phyloP scores from a whole-genome alignment of 1,140 invertebrate genomes.

The Hermetia illucens region DNA sequence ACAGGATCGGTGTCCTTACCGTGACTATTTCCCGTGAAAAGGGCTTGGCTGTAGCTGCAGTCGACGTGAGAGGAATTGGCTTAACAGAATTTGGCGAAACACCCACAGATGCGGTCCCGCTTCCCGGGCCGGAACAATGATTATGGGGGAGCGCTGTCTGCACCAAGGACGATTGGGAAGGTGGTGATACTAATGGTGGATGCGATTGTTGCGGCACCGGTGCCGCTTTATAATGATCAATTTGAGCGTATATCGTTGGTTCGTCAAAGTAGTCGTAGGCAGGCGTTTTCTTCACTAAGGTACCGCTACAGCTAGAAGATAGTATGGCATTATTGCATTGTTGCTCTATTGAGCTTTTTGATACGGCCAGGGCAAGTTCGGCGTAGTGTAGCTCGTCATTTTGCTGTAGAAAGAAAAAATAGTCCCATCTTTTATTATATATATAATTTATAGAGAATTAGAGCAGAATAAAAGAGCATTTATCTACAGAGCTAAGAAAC shows the following conservation, averaged over 20 bases:
- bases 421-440: too few relatives aligned
- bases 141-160: constrained; percentile 19
- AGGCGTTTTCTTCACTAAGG: constrained; percentile 21
- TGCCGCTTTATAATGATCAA: constrained; percentile 41
- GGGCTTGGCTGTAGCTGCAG: constrained; percentile 22
- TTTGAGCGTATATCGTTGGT: constrained; percentile 53
- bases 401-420: too few relatives aligned
- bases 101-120: constrained; percentile 5
- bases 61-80: constrained; percentile 11
- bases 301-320: not conserved
- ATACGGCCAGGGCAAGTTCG: constrained; percentile 40
- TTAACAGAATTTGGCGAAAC: constrained; percentile 6
- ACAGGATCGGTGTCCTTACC: constrained; percentile 63
- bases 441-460: too few relatives aligned
- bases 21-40: constrained; percentile 62
- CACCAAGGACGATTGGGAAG: constrained; percentile 15
- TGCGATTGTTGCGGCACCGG: constrained; percentile 12
- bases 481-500: too few relatives aligned
- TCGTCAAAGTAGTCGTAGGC: constrained; percentile 32
- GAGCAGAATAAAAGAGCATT: too few relatives aligned
- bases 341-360: constrained; percentile 10
- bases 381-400: constrained; percentile 56
- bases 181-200: constrained; percentile 27
- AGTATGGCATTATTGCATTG: constrained; percentile 1
- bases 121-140: constrained; percentile 15